Percentiles rank a stretch among this genome's conserved stretches.
phyloP scores from a whole-genome alignment of 2,113 vertebrate genomes.

The Gambusia holbrooki region DNA sequence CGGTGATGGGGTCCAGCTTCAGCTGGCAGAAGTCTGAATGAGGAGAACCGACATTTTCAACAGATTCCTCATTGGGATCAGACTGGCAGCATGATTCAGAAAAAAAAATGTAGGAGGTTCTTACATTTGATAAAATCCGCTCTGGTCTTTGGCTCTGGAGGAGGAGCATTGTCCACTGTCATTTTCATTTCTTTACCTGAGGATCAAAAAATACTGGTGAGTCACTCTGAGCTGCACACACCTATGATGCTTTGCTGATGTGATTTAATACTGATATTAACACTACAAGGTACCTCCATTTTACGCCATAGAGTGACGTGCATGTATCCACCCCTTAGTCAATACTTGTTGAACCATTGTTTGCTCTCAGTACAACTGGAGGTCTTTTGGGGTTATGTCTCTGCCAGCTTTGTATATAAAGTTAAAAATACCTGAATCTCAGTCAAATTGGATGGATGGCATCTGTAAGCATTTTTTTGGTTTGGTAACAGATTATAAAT shows the following conservation, averaged over 20 bases:
- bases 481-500: neutral
- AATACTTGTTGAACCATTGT: too few species aligned
- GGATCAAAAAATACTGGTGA: slow-evolving; percentile 1
- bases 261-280: neutral
- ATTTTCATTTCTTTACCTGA: slow-evolving; percentile 78
- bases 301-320: neutral
- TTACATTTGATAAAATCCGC: slow-evolving; percentile 82
- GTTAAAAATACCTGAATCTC: too few species aligned
- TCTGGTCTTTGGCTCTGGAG: slow-evolving; percentile 76
- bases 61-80: neutral
- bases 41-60: neutral
- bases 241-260: slow-evolving; percentile 27
- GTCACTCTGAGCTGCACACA: neutral
- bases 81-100: too few species aligned
- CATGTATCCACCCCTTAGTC: neutral
- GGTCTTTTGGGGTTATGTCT: neutral
- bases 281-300: neutral
- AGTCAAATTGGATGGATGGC: too few species aligned
- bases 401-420: neutral
- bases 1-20: slow-evolving; percentile 76
- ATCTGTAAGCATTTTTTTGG: too few species aligned
- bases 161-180: slow-evolving; percentile 69
- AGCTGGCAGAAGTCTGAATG: slow-evolving; percentile 81
- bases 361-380: neutral
- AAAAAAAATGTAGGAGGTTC: slow-evolving; percentile 23